phyloP scores from a whole-genome alignment of 2,888 invertebrate species.

The Drosophila histrio region DNA sequence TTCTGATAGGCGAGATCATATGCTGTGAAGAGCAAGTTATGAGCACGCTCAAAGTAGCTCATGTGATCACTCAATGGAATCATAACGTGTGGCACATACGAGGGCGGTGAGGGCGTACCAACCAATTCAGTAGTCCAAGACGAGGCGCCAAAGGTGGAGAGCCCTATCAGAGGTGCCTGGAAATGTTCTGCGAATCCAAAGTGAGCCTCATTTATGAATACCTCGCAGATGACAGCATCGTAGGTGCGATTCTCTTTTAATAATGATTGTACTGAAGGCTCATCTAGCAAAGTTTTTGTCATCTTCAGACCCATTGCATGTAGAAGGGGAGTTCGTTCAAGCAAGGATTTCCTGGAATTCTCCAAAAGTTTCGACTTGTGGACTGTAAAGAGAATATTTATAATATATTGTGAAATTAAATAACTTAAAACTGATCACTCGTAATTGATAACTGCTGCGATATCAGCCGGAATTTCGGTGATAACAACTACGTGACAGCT shows the following conservation, averaged over 20 bases:
- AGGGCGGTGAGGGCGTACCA: constrained; percentile 79
- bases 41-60: constrained; percentile 78
- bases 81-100: constrained; percentile 76
- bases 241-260: constrained; percentile 81
- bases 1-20: constrained; percentile 57
- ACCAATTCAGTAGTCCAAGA: constrained; percentile 69
- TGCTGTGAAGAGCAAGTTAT: constrained; percentile 69
- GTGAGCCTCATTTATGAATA: constrained; percentile 82
- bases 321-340: constrained; percentile 17
- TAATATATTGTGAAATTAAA: background rate
- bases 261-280: constrained; percentile 64
- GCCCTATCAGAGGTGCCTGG: constrained; percentile 69
- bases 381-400: constrained; percentile 20
- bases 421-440: background rate
- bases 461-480: constrained; percentile 6
- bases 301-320: constrained; percentile 41
- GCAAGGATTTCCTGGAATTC: background rate
- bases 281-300: constrained; percentile 56
- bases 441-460: background rate
- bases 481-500: constrained; percentile 26
- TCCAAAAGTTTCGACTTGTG: constrained; percentile 25
- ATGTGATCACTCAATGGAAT: constrained; percentile 79
- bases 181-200: constrained; percentile 79
- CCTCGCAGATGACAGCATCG: constrained; percentile 82
- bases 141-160: constrained; percentile 68